phyloP scores from a whole-genome alignment of 2,797 vertebrate species.

The Coluber constrictor region DNA sequence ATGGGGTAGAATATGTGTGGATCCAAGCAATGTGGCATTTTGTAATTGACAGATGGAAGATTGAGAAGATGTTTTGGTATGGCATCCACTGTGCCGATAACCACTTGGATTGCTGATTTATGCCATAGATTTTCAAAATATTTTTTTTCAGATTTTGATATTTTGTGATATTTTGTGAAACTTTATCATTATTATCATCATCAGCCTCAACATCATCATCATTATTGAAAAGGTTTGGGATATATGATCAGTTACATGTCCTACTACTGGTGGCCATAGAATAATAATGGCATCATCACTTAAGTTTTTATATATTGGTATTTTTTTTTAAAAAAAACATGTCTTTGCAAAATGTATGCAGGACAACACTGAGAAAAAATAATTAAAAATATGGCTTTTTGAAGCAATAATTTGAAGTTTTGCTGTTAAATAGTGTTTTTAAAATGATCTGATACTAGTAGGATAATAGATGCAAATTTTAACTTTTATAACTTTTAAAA shows the following conservation, averaged over 20 bases:
- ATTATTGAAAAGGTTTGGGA: neutral
- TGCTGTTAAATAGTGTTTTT: neutral
- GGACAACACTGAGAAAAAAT: neutral
- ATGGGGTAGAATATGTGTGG: neutral
- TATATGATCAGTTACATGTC: neutral
- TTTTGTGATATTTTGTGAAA: neutral
- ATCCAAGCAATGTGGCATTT: neutral
- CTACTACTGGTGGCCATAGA: neutral
- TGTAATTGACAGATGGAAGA: neutral
- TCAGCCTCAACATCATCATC: neutral
- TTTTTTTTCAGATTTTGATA: neutral
- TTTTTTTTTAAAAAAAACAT: neutral
- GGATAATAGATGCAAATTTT: neutral
- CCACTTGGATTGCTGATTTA: neutral
- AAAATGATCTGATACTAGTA: neutral
- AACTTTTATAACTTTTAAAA: neutral
- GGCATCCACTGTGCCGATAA: neutral
- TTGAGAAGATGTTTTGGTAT: neutral
- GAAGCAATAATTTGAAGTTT: neutral
- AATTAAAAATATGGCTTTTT: neutral
- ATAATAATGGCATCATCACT: neutral
- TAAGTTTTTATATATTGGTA: neutral
- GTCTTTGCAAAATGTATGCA: neutral
- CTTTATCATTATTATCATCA: neutral
- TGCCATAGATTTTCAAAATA: neutral